Conservation (phyloP, 2,797 vertebrate species). For the Podargus strigoides region DNA sequence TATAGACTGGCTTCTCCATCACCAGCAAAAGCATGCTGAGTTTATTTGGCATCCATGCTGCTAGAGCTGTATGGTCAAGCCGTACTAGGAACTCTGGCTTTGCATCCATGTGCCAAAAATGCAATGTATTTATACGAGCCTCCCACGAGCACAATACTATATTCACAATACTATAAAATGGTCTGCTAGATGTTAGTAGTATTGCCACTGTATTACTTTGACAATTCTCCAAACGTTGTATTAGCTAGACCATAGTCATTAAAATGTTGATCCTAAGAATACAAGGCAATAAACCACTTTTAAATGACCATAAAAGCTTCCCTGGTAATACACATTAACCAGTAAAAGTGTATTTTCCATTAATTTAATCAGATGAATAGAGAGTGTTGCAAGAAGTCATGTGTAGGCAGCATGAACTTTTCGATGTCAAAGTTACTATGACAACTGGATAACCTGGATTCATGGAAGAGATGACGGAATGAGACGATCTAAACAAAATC, state of each 20-base stretch:
- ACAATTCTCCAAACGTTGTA: neutral
- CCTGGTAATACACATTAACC: neutral
- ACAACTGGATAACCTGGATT: slow-evolving; percentile 57
- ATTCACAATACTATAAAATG: neutral
- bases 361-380: slow-evolving; percentile 62
- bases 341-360: neutral
- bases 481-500: slow-evolving; percentile 39
- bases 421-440: slow-evolving; percentile 59
- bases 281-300: neutral
- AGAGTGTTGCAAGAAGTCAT: slow-evolving; percentile 44
- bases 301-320: neutral
- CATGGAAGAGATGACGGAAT: neutral
- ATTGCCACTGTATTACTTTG: neutral
- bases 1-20: neutral
- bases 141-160: neutral
- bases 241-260: neutral
- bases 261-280: neutral
- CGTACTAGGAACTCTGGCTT: neutral
- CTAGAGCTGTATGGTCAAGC: neutral
- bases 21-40: neutral
- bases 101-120: neutral
- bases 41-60: neutral
- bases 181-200: neutral
- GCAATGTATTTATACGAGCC: accelerated
- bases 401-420: slow-evolving; percentile 41